Conservation (phyloP, 2,113 vertebrate genomes). For the Psophia crepitans region DNA sequence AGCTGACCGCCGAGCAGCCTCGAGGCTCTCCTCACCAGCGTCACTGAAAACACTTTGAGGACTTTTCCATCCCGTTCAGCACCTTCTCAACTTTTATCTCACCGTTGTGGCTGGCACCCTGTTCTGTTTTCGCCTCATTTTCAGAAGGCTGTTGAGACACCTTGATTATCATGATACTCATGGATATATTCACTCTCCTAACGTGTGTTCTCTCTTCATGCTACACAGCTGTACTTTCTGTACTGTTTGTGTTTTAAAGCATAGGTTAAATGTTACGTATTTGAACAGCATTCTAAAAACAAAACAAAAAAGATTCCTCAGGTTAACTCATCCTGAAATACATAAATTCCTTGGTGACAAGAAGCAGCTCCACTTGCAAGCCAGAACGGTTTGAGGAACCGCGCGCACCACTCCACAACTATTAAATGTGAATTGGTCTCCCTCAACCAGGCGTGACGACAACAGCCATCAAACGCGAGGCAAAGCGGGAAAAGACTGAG, state of each 20-base stretch:
- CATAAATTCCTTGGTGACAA: neutral
- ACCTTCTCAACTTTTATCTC: neutral
- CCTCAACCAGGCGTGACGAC: neutral
- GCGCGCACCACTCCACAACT: neutral
- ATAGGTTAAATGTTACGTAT: neutral
- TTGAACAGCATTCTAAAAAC: neutral
- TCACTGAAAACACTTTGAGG: neutral
- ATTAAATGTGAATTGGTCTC: neutral
- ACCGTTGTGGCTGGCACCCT: neutral
- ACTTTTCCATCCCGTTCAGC: neutral
- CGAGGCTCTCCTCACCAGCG: neutral
- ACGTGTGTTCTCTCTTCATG: neutral
- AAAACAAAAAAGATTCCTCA: no score
- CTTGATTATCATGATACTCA: neutral
- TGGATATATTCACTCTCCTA: neutral
- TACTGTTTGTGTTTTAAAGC: neutral
- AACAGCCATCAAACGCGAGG: accelerated
- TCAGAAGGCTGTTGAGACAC: neutral
- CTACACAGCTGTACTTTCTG: neutral
- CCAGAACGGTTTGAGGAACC: neutral
- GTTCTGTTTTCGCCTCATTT: neutral
- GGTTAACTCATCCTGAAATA: neutral
- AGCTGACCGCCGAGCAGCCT: no score
- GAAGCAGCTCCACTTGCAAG: neutral
- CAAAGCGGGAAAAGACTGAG: neutral